Base-by-base conservation (phyloP, 2,113 vertebrate genomes). In the Macrotus californicus region DNA sequence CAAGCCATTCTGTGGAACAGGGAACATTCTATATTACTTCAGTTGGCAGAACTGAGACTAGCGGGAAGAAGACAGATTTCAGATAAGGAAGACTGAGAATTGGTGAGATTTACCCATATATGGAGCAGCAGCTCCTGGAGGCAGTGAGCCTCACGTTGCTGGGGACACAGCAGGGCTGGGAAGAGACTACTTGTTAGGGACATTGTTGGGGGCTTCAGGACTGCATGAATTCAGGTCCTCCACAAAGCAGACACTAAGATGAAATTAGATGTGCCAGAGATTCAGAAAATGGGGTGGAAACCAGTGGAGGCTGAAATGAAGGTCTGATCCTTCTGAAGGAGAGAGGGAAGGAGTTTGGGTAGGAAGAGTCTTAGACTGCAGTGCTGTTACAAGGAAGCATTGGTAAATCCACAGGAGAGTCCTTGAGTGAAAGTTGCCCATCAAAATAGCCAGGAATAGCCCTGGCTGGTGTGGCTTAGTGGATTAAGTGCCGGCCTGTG, bases 11-110 rank as follows among this genome's bases (percentile, higher is more conserved):
- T 39, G 22, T 86, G 73, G 69, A 94, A 89, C 39, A 93, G n/a
- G n/a, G 34, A 94, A 29, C 46, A 79, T 52, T 76, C 61, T 87
- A 14, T 93, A 36, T 64, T 88, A 76, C 52, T 56, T 95, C 43
- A 91, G 36, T 52, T 43, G 64, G 48, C 56, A 94, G 81, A 90
- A 56, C 36, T 82, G 48, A 96, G 52, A 87, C 13, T 41, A n/a
- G 48, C 8, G 13, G 67, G 77, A 86, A 94, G 91, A 79, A 91
- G 77, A 91, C 15, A 73, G 46, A 88, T 85, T 83, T 95, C 19
- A 84, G 56, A 41, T 75, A 70, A 87, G 43, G 34, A 79, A 89
- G 61, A 75, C 7, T n/a, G 69, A 29, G 50, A 52, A 54, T 75
- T 50, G 64, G 54, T 69, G n/a, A 91, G 72, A 64, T 26, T 11